Evolutionary conservation across 2,113 vertebrate species (phyloP).

Genomic region (Aplodontia rufa): DNA sequence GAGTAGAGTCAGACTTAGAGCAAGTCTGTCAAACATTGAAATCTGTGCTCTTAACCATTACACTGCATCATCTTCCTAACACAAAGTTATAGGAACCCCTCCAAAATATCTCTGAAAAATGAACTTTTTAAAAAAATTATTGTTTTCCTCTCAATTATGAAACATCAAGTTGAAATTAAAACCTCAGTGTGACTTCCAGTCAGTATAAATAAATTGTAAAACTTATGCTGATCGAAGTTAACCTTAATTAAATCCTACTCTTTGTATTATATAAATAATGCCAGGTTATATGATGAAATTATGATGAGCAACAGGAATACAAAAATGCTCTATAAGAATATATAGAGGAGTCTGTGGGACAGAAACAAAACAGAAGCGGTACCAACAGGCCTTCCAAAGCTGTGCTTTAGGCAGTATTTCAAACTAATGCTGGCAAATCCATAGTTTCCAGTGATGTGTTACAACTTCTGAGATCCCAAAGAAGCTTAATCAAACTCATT

Average conservation of each 20-base stretch:
- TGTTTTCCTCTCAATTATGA: slow-evolving; percentile 66
- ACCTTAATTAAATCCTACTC: slow-evolving; percentile 47
- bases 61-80: neutral
- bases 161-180: slow-evolving; percentile 67
- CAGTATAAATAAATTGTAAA: slow-evolving; percentile 10
- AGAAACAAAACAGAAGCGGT: slow-evolving; percentile 15
- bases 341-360: neutral
- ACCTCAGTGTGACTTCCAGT: slow-evolving; percentile 39
- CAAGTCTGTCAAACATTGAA: neutral
- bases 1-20: neutral
- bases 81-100: neutral
- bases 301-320: neutral
- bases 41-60: neutral
- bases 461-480: neutral
- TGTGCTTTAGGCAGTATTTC: slow-evolving; percentile 2
- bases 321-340: slow-evolving; percentile 23
- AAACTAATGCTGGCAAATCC: neutral
- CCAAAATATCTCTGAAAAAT: slow-evolving; percentile 52
- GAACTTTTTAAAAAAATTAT: too few relatives aligned
- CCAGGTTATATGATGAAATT: neutral
- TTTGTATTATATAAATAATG: slow-evolving; percentile 20
- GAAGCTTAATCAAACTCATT: slow-evolving; percentile 5
- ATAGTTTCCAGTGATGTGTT: neutral
- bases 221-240: slow-evolving; percentile 12
- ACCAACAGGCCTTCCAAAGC: neutral